Evolutionary conservation across 2,888 invertebrate genomes (phyloP).

Genomic region (Standfussiana lucernea): DNA sequence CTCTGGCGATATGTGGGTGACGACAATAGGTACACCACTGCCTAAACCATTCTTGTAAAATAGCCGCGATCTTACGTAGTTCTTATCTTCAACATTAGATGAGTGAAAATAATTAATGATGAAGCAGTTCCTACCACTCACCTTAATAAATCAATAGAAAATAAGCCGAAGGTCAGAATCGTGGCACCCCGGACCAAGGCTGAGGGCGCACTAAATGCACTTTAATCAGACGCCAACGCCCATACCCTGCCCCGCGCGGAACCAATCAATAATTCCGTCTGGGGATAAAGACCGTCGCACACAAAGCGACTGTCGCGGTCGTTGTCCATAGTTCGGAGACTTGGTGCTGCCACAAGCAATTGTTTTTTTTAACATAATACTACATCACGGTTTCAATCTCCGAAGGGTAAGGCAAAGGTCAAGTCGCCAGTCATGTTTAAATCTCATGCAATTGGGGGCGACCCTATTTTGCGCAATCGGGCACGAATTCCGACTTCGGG

Average conservation of each 20-base stretch:
- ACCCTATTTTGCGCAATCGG: too few relatives aligned
- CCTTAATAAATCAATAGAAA: background rate
- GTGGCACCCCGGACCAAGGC: conserved; percentile 3
- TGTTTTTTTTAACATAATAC: background rate
- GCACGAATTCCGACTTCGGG: too few relatives aligned
- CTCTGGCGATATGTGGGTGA: background rate
- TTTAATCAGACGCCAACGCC: conserved; percentile 1
- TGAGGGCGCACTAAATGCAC: conserved; percentile 17
- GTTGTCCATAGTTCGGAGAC: background rate
- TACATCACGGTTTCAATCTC: too few relatives aligned
- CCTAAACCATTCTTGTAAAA: background rate
- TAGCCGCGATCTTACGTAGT: background rate
- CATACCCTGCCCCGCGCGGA: conserved; percentile 5
- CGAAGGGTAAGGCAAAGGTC: too few relatives aligned
- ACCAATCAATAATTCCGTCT: conserved; percentile 37
- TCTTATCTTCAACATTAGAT: background rate
- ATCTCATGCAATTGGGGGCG: too few relatives aligned
- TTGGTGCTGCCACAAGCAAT: background rate
- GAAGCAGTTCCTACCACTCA: background rate
- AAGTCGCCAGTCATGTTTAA: too few relatives aligned
- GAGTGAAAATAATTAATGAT: background rate
- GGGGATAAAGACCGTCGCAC: conserved; percentile 4
- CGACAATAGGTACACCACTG: background rate
- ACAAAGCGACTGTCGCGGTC: background rate
- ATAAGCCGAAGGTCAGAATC: background rate